phyloP scores from a whole-genome alignment of 1,140 invertebrate species.

The Cotesia glomerata region DNA sequence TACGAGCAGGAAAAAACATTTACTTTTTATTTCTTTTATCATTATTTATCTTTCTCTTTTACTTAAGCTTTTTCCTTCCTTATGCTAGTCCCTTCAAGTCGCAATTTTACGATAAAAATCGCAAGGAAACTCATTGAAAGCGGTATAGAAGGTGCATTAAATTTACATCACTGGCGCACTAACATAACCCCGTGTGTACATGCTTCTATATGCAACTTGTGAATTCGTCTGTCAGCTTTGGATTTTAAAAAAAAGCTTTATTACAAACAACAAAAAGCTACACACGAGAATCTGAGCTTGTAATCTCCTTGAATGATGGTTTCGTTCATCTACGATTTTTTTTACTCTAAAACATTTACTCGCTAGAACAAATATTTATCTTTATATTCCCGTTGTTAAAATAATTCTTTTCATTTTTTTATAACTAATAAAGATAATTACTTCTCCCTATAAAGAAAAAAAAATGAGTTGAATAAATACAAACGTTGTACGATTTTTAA shows the following conservation, averaged over 20 bases:
- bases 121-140: constrained; percentile 15
- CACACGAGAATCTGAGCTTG: not conserved
- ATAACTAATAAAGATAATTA: no score
- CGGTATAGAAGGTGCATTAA: constrained; percentile 13
- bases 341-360: not conserved
- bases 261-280: not conserved
- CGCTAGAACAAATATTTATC: not conserved
- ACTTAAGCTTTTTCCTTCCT: not conserved
- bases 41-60: constrained; percentile 1
- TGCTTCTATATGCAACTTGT: constrained; percentile 5
- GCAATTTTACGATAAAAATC: constrained; percentile 23
- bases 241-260: not conserved
- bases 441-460: no score
- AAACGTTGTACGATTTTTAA: not conserved
- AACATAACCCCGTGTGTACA: not conserved
- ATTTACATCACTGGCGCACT: constrained; percentile 8
- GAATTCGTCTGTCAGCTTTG: constrained; percentile 4
- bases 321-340: not conserved
- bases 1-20: not conserved
- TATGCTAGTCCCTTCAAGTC: constrained; percentile 17
- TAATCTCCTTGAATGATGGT: not conserved
- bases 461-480: no score
- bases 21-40: no score
- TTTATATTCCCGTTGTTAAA: no score
- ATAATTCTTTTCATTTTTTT: no score